Base-by-base conservation (phyloP, 2,113 vertebrate genomes). In the Erythrocebus patas region DNA sequence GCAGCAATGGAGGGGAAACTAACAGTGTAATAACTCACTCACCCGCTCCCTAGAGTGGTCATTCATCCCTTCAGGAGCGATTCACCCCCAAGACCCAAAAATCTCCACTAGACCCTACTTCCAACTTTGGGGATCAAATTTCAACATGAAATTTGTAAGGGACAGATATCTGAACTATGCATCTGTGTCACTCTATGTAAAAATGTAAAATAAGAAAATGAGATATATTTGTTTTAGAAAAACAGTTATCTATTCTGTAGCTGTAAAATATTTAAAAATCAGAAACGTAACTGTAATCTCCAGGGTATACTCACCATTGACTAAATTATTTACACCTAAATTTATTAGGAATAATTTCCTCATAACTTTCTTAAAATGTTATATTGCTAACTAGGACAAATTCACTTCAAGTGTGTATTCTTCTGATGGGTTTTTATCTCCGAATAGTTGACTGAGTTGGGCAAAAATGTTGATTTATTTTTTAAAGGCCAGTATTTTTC, bases 241-340 rank as follows among this genome's bases (percentile, higher is more conserved):
- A 64, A 1, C 32, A 38, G 20, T 27, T 1, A 23, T 57, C 10
- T 38, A 32, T 61, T 64, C 43, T 91, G 16, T 22, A 81, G 13
- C 10, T 93, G 40, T n/a, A 89, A 96, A 57, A 27, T 92, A 78
- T 40, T 83, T 83, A 61, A 45, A n/a, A 93, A n/a, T 73, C n/a
- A 84, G 30, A 89, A 73, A 66, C 27, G 45, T 9, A 50, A 50
- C 35, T 78, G 13, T 91, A 78, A 61, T 1, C 78, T 11, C 32
- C 72, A 55, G 40, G 20, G 17, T 16, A n/a, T n/a, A 10, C 27
- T 83, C 91, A 83, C 45, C 2, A 48, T 32, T 76, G 30, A 55
- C 70, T 38, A 9, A 43, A 59, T 84, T 50, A 66, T 83, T 88
- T 89, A 73, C 14, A 50, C 66, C 0, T 90, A 81, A 68, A 18